These are phyloP conservation scores for Crotalus helleri DNA, from an alignment of 2,113 vertebrate species.

Conservation along the genomic window DNA sequence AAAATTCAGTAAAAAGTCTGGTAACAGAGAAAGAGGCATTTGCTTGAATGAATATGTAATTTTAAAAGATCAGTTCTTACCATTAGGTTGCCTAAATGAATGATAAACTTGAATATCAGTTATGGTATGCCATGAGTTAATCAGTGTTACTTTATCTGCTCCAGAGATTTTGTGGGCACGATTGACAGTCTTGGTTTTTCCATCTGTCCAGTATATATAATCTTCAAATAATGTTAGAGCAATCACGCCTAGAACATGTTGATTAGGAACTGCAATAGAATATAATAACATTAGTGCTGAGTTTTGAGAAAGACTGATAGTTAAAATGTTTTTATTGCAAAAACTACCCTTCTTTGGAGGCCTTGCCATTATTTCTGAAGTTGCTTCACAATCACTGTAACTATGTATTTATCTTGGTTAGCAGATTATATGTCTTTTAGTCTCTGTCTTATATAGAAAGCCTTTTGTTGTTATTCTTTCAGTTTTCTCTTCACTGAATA, in stretches of 20 bases:
- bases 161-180: slow-evolving; percentile 95
- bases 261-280: slow-evolving; percentile 84
- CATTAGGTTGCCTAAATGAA: slow-evolving; percentile 93
- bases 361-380: slow-evolving; percentile 52
- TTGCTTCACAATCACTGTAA: slow-evolving; percentile 52
- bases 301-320: slow-evolving; percentile 62
- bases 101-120: slow-evolving; percentile 97
- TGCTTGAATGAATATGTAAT: slow-evolving; percentile 35
- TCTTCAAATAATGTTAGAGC: slow-evolving; percentile 96
- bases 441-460: neutral
- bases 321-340: slow-evolving; percentile 60
- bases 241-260: slow-evolving; percentile 93
- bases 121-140: slow-evolving; percentile 97
- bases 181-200: slow-evolving; percentile 94
- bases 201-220: slow-evolving; percentile 97
- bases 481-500: neutral
- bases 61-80: slow-evolving; percentile 71
- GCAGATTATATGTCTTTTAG: neutral
- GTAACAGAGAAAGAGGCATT: slow-evolving; percentile 5
- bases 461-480: neutral
- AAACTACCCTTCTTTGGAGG: slow-evolving; percentile 59
- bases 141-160: slow-evolving; percentile 82
- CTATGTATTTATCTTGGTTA: neutral
- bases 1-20: neutral
- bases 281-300: slow-evolving; percentile 65